A percentile compares a stretch with the other conserved stretches of the same genome.
Evolutionary conservation across 2,113 vertebrate genomes (phyloP).

Genomic region (Seriola dumerili): DNA sequence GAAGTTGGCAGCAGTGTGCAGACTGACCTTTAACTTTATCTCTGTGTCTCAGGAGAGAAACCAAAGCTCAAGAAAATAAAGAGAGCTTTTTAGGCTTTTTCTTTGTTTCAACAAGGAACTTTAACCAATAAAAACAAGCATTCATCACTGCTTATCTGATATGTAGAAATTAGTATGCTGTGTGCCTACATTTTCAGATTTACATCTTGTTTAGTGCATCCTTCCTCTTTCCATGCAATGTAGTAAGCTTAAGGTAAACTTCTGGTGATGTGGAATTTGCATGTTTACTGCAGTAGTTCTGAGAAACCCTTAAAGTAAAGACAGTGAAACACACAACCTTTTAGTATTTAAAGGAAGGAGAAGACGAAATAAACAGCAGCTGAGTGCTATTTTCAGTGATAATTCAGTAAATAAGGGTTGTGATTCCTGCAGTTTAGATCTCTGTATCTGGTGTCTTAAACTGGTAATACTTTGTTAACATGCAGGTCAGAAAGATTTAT

Average conservation of each 20-base stretch:
- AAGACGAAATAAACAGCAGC: slow-evolving; percentile 60
- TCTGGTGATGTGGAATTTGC: slow-evolving; percentile 39
- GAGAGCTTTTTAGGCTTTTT: slow-evolving; percentile 1
- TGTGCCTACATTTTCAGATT: slow-evolving; percentile 16
- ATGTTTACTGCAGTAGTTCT: slow-evolving; percentile 47
- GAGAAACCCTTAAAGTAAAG: slow-evolving; percentile 46
- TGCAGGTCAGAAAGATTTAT: slow-evolving; percentile 52
- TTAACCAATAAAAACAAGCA: slow-evolving; percentile 13
- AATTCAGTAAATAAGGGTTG: slow-evolving; percentile 50
- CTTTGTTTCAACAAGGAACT: slow-evolving; percentile 18
- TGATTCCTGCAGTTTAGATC: slow-evolving; percentile 34
- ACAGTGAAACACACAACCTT: slow-evolving; percentile 27
- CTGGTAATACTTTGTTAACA: slow-evolving; percentile 35
- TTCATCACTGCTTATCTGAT: neutral
- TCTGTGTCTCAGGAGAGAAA: slow-evolving; percentile 54
- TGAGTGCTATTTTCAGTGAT: slow-evolving; percentile 44
- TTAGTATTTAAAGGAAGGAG: slow-evolving; percentile 48
- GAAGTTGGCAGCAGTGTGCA: slow-evolving; percentile 50
- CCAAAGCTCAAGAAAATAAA: slow-evolving; percentile 57
- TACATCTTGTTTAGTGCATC: slow-evolving; percentile 21
- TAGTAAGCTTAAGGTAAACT: slow-evolving; percentile 37
- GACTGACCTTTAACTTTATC: slow-evolving; percentile 77
- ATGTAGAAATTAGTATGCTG: neutral
- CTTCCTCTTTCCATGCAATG: slow-evolving; percentile 18
- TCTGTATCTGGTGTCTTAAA: slow-evolving; percentile 43